These are phyloP conservation scores for Carlito syrichta DNA, from an alignment of 2,113 vertebrate genomes.

Conservation along the genomic window DNA sequence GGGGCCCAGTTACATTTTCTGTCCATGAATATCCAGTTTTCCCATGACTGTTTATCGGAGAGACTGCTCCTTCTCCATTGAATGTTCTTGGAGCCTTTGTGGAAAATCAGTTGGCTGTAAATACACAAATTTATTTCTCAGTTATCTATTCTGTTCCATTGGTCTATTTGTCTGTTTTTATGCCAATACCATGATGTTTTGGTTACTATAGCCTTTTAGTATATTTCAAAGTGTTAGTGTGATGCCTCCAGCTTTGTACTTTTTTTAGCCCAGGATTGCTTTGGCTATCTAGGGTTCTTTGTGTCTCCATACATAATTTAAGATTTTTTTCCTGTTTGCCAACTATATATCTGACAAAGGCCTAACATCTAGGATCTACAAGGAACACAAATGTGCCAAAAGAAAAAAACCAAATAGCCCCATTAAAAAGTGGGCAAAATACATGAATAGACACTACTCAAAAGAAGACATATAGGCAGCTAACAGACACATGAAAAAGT, in stretches of 20 bases:
- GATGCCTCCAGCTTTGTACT: not conserved
- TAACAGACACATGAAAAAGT: too few species aligned
- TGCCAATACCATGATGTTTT: not conserved
- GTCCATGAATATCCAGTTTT: not conserved
- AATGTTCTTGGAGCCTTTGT: not conserved
- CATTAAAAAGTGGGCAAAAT: too few species aligned
- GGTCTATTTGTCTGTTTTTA: not conserved
- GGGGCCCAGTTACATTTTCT: not conserved
- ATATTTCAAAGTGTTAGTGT: not conserved
- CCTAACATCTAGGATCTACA: too few species aligned
- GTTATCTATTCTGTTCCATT: not conserved
- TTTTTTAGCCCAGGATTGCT: not conserved
- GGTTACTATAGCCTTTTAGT: not conserved
- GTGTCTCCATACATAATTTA: not conserved
- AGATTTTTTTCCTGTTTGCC: not conserved
- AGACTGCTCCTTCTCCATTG: not conserved
- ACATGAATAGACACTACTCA: too few species aligned
- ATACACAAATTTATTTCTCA: not conserved
- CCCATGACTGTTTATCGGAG: not conserved
- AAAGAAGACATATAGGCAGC: too few species aligned
- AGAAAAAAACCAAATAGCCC: too few species aligned
- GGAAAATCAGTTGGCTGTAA: not conserved
- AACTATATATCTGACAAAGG: too few species aligned
- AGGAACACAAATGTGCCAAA: too few species aligned
- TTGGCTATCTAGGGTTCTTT: not conserved